Percentiles rank a stretch among this genome's conserved stretches.
phyloP scores from a whole-genome alignment of 2,113 vertebrate species.

The Thomomys bottae region DNA sequence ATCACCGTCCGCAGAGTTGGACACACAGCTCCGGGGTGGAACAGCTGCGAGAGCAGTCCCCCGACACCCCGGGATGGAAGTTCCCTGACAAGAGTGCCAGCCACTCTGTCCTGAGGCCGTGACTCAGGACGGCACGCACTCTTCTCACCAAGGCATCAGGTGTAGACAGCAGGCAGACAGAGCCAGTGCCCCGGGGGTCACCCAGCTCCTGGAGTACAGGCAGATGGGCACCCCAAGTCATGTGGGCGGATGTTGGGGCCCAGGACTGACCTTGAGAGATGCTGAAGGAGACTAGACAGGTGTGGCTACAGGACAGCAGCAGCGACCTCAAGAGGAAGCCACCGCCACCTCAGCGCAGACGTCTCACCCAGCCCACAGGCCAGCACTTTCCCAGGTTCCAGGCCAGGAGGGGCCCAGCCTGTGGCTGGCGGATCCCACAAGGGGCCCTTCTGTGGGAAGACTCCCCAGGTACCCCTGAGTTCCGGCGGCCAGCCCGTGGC shows the following conservation, averaged over 20 bases:
- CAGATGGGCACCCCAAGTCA: background rate
- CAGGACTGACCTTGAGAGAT: no score
- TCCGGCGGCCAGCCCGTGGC: background rate
- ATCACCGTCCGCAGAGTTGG: background rate
- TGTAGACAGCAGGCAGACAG: no score
- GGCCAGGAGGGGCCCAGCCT: background rate
- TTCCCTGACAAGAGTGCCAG: accelerated
- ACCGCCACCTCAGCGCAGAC: accelerated
- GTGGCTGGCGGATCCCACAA: background rate
- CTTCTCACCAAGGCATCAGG: background rate
- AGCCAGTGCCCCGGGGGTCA: accelerated
- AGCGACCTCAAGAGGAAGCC: no score
- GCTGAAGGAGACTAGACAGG: background rate
- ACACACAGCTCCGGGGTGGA: background rate
- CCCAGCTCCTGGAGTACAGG: background rate
- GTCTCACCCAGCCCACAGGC: accelerated
- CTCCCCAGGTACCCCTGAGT: accelerated
- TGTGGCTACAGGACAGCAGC: background rate
- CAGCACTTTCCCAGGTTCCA: background rate
- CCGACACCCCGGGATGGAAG: accelerated
- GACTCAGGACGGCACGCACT: accelerated
- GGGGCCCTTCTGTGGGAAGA: background rate
- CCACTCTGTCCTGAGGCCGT: background rate
- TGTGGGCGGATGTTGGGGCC: background rate
- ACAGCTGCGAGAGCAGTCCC: background rate